Conservation (phyloP, 2,113 vertebrate species). For the Entosphenus tridentatus region DNA sequence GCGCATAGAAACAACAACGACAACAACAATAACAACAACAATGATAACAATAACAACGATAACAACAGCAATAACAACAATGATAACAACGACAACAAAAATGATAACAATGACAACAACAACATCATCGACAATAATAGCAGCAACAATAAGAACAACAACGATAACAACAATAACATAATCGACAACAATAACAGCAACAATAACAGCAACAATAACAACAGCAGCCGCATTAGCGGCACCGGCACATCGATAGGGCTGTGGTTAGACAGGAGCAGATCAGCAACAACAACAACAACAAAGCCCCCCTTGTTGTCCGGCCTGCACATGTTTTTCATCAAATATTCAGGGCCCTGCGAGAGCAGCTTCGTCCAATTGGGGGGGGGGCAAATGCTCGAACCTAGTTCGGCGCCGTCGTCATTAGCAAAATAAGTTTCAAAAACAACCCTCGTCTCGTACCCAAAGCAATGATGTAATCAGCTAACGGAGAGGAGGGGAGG, state of each 20-base stretch:
- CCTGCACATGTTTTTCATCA: too few relatives aligned
- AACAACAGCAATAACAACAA: neutral
- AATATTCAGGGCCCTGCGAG: too few relatives aligned
- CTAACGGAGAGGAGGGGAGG: too few relatives aligned
- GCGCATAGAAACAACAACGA: neutral
- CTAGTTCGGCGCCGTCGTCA: too few relatives aligned
- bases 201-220: neutral
- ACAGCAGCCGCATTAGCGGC: neutral
- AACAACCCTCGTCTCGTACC: too few relatives aligned
- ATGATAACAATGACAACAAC: neutral
- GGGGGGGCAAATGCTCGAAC: too few relatives aligned
- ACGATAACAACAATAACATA: neutral
- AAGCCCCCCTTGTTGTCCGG: too few relatives aligned
- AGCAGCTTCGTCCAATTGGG: too few relatives aligned
- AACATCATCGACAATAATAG: neutral
- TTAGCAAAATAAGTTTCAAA: too few relatives aligned
- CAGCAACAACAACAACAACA: neutral
- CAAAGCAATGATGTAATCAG: too few relatives aligned
- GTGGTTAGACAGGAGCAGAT: neutral
- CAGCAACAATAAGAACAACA: neutral
- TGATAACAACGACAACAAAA: neutral
- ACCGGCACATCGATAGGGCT: neutral
- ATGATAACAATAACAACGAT: neutral
- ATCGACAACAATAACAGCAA: neutral
- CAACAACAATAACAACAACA: neutral